Conservation (phyloP, 2,113 vertebrate species). For the Turdus rufiventris region DNA sequence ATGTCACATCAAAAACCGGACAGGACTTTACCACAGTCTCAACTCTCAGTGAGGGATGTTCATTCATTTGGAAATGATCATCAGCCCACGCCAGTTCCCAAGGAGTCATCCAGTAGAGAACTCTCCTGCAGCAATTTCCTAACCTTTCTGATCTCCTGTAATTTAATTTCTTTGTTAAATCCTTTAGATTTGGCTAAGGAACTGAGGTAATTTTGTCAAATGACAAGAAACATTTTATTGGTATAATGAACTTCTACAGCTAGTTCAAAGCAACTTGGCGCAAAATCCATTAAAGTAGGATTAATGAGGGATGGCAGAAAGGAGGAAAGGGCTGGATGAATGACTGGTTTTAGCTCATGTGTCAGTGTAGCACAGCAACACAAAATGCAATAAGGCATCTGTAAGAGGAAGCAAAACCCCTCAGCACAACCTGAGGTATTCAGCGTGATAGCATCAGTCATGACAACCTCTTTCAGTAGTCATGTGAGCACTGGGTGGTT, state of each 20-base stretch:
- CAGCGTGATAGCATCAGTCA: constrained; percentile 35
- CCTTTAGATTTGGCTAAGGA: not conserved
- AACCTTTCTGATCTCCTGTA: not conserved
- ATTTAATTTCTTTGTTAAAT: constrained; percentile 4
- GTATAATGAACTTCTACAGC: constrained; percentile 52
- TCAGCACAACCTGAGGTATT: constrained; percentile 1
- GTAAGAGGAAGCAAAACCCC: constrained; percentile 1
- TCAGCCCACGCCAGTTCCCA: not conserved
- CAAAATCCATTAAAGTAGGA: constrained; percentile 48
- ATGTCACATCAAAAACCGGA: not conserved
- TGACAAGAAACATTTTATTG: not conserved
- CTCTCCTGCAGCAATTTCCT: not conserved
- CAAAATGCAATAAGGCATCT: constrained; percentile 11
- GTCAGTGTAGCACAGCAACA: constrained; percentile 12
- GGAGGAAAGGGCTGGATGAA: not conserved
- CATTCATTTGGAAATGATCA: not conserved
- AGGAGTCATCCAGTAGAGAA: not conserved
- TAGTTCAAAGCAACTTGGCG: constrained; percentile 26
- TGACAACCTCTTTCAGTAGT: constrained; percentile 31
- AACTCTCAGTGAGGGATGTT: not conserved
- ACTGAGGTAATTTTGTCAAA: constrained; percentile 31
- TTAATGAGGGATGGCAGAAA: constrained; percentile 20
- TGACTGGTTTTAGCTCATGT: constrained; percentile 15
- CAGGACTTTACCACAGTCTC: not conserved
- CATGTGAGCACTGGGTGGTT: not conserved